phyloP scores from a whole-genome alignment of 2,888 invertebrate species.

The Timema podura region DNA sequence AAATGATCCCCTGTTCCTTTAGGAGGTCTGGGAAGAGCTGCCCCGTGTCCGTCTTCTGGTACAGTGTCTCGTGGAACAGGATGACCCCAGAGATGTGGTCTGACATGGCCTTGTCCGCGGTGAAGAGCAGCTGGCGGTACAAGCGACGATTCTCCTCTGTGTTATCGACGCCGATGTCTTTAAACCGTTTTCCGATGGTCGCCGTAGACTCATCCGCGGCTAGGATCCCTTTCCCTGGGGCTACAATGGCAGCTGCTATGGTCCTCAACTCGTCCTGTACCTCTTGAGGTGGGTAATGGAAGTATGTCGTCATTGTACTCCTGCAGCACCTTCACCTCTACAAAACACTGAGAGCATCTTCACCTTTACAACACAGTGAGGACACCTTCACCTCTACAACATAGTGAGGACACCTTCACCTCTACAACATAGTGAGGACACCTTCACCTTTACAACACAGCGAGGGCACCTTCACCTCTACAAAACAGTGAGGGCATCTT shows the following conservation, averaged over 20 bases:
- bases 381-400: too few relatives aligned
- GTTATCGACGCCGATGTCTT: conserved; percentile 88
- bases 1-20: conserved; percentile 85
- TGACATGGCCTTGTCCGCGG: conserved; percentile 63
- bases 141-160: conserved; percentile 85
- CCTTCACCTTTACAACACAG: too few relatives aligned
- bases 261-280: conserved; percentile 81
- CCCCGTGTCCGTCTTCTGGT: conserved; percentile 91
- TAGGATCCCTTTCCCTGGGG: conserved; percentile 93
- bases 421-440: too few relatives aligned
- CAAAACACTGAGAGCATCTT: too few relatives aligned
- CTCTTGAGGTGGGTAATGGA: conserved; percentile 75
- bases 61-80: conserved; percentile 96
- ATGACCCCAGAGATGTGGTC: conserved; percentile 95
- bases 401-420: too few relatives aligned
- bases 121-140: conserved; percentile 73
- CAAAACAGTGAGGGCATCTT: too few relatives aligned
- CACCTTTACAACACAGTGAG: too few relatives aligned
- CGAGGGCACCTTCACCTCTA: too few relatives aligned
- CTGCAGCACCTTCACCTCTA: too few relatives aligned
- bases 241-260: conserved; percentile 86
- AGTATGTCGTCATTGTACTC: conserved; percentile 65
- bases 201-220: conserved; percentile 97
- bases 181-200: conserved; percentile 84
- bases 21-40: conserved; percentile 79